Percentiles rank a stretch among this genome's conserved stretches.
These are phyloP conservation scores for Chalcosyrphus nemorum DNA, from an alignment of 2,888 invertebrate species.

Conservation along the genomic window DNA sequence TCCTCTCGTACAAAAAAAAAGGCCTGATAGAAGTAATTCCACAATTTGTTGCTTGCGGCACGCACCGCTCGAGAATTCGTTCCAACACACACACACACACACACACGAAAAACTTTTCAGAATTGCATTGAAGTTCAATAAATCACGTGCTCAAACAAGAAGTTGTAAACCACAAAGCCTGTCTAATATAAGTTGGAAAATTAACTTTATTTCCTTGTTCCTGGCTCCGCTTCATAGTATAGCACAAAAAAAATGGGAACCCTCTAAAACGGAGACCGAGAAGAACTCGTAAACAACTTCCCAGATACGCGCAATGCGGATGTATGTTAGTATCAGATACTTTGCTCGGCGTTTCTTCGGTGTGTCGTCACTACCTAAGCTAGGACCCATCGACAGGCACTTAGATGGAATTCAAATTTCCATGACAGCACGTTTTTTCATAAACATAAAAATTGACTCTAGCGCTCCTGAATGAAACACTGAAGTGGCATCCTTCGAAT, in stretches of 20 bases:
- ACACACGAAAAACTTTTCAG: conserved; percentile 39
- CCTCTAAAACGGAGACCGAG: background rate
- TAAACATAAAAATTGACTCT: conserved; percentile 73
- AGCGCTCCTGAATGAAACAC: conserved; percentile 46
- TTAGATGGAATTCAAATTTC: conserved; percentile 69
- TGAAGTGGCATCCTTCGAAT: conserved; percentile 22
- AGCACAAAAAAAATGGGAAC: background rate
- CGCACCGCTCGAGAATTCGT: conserved; percentile 11
- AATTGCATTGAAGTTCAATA: conserved; percentile 69
- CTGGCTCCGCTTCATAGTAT: background rate
- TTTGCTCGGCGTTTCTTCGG: background rate
- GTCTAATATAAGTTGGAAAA: conserved; percentile 64
- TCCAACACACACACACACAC: background rate
- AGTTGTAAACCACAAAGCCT: conserved; percentile 57
- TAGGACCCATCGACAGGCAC: conserved; percentile 53
- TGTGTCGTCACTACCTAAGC: background rate
- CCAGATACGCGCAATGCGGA: conserved; percentile 34
- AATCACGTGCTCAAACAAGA: conserved; percentile 66
- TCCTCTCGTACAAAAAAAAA: background rate
- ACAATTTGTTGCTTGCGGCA: conserved; percentile 58
- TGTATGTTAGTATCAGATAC: conserved; percentile 34
- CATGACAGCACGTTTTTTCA: conserved; percentile 73
- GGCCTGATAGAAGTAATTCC: conserved; percentile 44
- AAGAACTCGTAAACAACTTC: conserved; percentile 41
- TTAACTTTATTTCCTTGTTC: conserved; percentile 52